phyloP scores from a whole-genome alignment of 1,140 invertebrate species.

The Elymnias hypermnestra region DNA sequence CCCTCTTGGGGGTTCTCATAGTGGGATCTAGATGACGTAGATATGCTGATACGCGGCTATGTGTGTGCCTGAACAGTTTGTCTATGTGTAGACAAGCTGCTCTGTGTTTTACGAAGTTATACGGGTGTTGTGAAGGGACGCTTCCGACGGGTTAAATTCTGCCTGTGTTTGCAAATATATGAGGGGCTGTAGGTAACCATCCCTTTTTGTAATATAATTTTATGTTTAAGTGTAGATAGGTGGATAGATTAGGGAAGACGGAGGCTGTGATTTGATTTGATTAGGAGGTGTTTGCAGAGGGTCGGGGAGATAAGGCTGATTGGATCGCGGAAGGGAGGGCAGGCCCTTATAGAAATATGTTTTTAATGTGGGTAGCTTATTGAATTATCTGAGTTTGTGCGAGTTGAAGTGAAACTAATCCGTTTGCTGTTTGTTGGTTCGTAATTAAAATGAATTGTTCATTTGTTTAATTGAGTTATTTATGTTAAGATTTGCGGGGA shows the following conservation, averaged over 20 bases:
- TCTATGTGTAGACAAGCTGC: conserved; percentile 43
- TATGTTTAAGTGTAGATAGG: conserved; percentile 70
- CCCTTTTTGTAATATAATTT: conserved; percentile 74
- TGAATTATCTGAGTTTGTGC: conserved; percentile 61
- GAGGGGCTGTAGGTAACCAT: conserved; percentile 66
- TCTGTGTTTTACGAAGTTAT: conserved; percentile 52
- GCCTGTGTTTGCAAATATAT: conserved; percentile 71
- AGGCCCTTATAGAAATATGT: conserved; percentile 68
- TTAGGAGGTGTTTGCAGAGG: conserved; percentile 70
- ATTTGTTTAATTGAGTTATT: conserved; percentile 22
- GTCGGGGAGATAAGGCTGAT: conserved; percentile 67
- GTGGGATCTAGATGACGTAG: conserved; percentile 75
- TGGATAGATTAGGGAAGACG: conserved; percentile 70
- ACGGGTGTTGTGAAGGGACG: conserved; percentile 48
- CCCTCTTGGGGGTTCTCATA: conserved; percentile 72
- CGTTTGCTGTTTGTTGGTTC: conserved; percentile 37
- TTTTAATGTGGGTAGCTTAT: conserved; percentile 72
- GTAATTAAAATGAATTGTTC: conserved; percentile 24
- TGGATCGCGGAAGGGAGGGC: conserved; percentile 53
- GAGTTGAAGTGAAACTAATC: conserved; percentile 54
- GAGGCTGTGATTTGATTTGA: conserved; percentile 75
- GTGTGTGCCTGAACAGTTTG: conserved; percentile 45
- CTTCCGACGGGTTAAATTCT: conserved; percentile 68
- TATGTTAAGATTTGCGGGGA: background rate
- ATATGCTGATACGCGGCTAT: conserved; percentile 63